phyloP scores from a whole-genome alignment of 1,140 invertebrate genomes.

The Brachystomella parvula region DNA sequence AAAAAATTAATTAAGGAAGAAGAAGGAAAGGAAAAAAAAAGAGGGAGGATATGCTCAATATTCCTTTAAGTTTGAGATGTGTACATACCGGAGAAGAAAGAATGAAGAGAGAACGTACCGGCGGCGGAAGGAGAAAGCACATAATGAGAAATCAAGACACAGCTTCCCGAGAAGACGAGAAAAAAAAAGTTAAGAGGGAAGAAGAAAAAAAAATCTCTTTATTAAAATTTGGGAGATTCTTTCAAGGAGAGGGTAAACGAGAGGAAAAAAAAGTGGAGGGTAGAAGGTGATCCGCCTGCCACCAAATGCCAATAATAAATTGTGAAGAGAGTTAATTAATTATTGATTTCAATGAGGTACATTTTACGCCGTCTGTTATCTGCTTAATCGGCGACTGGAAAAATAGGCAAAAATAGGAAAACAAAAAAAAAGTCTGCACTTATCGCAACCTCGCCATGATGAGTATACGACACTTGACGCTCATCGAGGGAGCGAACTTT shows the following conservation, averaged over 20 bases:
- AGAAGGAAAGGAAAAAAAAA: constrained; percentile 3
- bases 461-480: too few species aligned
- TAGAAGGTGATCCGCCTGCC: neutral
- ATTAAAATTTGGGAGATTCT: constrained; percentile 16
- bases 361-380: constrained; percentile 10
- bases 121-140: constrained; percentile 18
- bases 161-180: constrained; percentile 13
- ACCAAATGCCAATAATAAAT: constrained; percentile 8
- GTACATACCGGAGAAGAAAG: constrained; percentile 12
- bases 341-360: constrained; percentile 17
- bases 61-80: neutral
- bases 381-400: neutral
- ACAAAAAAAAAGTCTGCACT: neutral
- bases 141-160: constrained; percentile 12
- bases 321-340: constrained; percentile 18
- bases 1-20: constrained; percentile 16
- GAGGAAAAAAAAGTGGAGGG: neutral
- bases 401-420: constrained; percentile 10
- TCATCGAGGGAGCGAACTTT: too few species aligned
- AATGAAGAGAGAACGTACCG: neutral
- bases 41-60: neutral
- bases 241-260: too few species aligned
- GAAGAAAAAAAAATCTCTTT: constrained; percentile 12
- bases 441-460: neutral
- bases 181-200: constrained; percentile 10